Percentiles rank a stretch among this genome's conserved stretches.
phyloP scores from a whole-genome alignment of 2,797 vertebrate genomes.

The Gobio occitaniae region DNA sequence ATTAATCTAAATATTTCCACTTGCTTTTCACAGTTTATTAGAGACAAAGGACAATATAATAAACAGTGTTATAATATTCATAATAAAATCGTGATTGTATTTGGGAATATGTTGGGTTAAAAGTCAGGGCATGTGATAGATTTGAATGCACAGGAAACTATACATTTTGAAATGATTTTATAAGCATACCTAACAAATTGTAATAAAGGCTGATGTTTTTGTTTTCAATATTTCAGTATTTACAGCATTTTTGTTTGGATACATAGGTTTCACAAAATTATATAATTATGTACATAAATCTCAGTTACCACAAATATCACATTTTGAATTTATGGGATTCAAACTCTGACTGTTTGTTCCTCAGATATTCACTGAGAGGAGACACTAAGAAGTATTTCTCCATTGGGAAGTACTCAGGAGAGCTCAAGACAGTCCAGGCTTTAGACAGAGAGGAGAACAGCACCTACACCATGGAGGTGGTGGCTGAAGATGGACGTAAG shows the following conservation, averaged over 20 bases:
- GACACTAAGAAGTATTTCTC: slow-evolving; percentile 84
- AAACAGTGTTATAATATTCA: background rate
- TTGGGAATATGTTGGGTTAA: background rate
- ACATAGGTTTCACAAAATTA: no score
- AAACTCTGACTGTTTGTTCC: slow-evolving; percentile 19
- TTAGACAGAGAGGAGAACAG: slow-evolving; percentile 82
- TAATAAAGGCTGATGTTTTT: background rate
- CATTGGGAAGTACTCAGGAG: slow-evolving; percentile 81
- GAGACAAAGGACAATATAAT: no score
- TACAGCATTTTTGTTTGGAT: no score
- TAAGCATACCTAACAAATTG: background rate
- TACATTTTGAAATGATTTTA: background rate
- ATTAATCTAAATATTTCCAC: background rate
- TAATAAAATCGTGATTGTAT: background rate
- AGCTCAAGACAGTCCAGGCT: slow-evolving; percentile 81
- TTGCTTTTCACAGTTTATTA: background rate
- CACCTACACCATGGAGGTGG: slow-evolving; percentile 82
- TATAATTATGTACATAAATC: background rate
- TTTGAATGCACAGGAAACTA: background rate
- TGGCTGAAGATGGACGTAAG: slow-evolving; percentile 82
- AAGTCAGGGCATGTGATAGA: background rate
- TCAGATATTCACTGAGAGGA: slow-evolving; percentile 83
- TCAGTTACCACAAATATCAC: background rate
- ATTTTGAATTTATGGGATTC: background rate
- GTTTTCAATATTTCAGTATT: background rate